Percentiles rank a stretch among this genome's conserved stretches.
phyloP scores from a whole-genome alignment of 2,797 vertebrate species.

The Mycteria americana region DNA sequence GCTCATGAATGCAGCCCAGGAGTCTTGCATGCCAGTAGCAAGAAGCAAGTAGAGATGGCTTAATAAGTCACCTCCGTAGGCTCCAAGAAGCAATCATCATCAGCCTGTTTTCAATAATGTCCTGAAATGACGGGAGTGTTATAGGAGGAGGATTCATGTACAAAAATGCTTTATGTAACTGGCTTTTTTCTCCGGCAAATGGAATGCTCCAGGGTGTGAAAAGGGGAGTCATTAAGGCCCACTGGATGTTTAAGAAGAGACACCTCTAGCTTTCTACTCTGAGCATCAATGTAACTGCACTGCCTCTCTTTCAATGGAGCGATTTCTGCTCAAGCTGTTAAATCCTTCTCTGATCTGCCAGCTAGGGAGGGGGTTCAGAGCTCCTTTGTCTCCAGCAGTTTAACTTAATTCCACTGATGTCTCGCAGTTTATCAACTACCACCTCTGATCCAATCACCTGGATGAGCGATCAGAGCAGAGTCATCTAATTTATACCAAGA shows the following conservation, averaged over 20 bases:
- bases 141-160: background rate
- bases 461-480: background rate
- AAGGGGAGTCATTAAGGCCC: slow-evolving; percentile 17
- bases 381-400: slow-evolving; percentile 38
- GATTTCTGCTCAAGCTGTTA: slow-evolving; percentile 32
- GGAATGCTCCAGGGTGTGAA: background rate
- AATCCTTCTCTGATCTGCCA: slow-evolving; percentile 37
- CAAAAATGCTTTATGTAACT: background rate
- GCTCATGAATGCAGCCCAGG: background rate
- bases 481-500: background rate
- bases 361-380: background rate
- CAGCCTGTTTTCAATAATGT: background rate
- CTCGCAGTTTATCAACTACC: background rate
- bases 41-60: background rate
- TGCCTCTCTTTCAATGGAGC: background rate
- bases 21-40: background rate
- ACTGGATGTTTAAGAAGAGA: background rate
- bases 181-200: background rate
- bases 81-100: background rate
- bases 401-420: slow-evolving; percentile 41
- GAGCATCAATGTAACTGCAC: background rate
- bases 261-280: background rate
- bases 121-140: background rate
- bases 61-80: background rate
- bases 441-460: slow-evolving; percentile 9